Evolutionary conservation across 2,888 invertebrate species (phyloP), one percentile per base, ranked within the genome.

Genomic region (Aphidius colemani): DNA sequence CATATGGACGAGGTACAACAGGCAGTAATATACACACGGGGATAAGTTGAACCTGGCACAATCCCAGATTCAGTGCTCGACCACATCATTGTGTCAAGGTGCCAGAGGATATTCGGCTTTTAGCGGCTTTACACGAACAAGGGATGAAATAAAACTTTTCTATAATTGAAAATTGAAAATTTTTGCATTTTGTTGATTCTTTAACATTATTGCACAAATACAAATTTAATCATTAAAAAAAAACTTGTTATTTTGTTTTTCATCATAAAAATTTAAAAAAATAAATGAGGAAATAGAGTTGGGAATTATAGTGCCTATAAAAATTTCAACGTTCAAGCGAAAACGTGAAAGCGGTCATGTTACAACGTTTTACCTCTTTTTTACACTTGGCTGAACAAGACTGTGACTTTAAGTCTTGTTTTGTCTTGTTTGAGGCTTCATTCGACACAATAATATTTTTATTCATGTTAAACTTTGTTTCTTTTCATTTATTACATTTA

Each of bases 1-100:
- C 65, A 68, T 69, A 72, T 68, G 68, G 67, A 68, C 66, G 59
- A 65, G 66, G 61, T 67, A 67, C 67, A 67, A 65, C 41, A 66
- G 65, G 68, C 69, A 68, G 66, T 43, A 45, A 30, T 56, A 50
- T 39, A 50, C 11, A 59, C 30, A 51, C 13, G 40, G 13, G 40
- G 41, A 30, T 18, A 49, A 59, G 59, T 41, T 49, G 43, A 50
- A 18, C 49, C 56, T 61, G 61, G 56, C 61, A 61, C 50, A 7
- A 61, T 61, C 48, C 55, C 56, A 61, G 55, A 43, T 49, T 55
- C 55, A 48, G 53, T 45, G 53, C 55, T 39, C 9, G 57, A 45
- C 56, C 56, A 11, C 61, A 56, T 30, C 30, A 30, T 44, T 56
- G 56, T 61, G 61, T 61, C 61, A 61, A 61, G 61, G 61, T 61